phyloP scores from a whole-genome alignment of 2,113 vertebrate species.

The Sinocyclocheilus grahami region DNA sequence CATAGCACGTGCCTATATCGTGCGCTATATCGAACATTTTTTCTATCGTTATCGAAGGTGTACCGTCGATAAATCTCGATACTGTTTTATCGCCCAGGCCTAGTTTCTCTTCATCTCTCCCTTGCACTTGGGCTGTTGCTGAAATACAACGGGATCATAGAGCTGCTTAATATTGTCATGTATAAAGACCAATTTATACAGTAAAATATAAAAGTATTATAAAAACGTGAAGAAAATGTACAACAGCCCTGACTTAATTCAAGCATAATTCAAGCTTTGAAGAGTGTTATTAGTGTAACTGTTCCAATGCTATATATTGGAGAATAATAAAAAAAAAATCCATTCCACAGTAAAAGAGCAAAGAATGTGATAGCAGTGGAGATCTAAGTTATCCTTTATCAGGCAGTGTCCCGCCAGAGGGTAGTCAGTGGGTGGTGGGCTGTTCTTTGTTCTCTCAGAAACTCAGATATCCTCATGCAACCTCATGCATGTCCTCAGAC shows the following conservation, averaged over 20 bases:
- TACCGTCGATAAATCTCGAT: too few relatives aligned
- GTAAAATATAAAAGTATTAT: neutral
- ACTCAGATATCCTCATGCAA: neutral
- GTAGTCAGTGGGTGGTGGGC: slow-evolving; percentile 9
- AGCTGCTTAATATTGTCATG: neutral
- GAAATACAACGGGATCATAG: neutral
- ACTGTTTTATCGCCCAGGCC: too few relatives aligned
- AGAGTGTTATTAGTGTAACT: neutral
- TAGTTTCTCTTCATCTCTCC: neutral
- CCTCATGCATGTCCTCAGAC: neutral
- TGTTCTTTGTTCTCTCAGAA: neutral
- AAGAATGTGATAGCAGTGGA: neutral
- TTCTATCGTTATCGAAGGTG: too few relatives aligned
- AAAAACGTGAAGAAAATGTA: neutral
- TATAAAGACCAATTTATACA: neutral
- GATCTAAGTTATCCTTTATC: neutral
- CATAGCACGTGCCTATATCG: too few relatives aligned
- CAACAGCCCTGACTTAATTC: neutral
- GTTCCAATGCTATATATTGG: neutral
- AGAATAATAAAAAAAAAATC: neutral
- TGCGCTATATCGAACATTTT: too few relatives aligned
- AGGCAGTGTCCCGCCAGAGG: neutral
- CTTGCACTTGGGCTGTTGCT: neutral
- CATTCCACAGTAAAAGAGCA: neutral
- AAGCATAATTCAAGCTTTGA: neutral